These are phyloP conservation scores for Itoplectis maculator DNA, from an alignment of 2,888 invertebrate species.

Conservation along the genomic window DNA sequence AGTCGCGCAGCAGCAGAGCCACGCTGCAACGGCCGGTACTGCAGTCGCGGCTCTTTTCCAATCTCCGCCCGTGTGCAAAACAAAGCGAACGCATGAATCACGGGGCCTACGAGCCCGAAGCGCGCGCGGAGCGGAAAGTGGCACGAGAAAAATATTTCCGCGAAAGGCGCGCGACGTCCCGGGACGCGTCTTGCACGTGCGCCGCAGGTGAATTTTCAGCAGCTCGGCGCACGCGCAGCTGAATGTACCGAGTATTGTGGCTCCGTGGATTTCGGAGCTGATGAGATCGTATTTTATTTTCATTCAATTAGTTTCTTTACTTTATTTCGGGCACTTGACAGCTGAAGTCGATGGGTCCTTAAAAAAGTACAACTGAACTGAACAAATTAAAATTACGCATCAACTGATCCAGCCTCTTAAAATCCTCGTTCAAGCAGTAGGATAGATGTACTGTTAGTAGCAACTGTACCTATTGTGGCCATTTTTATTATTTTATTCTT, in stretches of 20 bases:
- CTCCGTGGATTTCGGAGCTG: too few species aligned
- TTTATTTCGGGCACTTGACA: too few species aligned
- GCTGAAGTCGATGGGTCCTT: too few species aligned
- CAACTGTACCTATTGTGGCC: too few species aligned
- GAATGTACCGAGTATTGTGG: conserved; percentile 5
- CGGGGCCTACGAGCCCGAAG: neutral
- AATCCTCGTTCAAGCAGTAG: too few species aligned
- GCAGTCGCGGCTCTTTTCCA: conserved; percentile 52
- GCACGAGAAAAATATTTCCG: conserved; percentile 12
- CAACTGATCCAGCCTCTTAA: too few species aligned
- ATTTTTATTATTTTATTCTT: too few species aligned
- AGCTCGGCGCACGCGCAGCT: conserved; percentile 4
- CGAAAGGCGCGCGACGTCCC: conserved; percentile 2
- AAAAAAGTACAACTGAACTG: too few species aligned
- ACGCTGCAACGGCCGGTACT: neutral
- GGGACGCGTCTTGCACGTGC: conserved; percentile 38
- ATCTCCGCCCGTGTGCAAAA: conserved; percentile 46
- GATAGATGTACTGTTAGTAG: too few species aligned
- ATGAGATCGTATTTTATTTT: too few species aligned
- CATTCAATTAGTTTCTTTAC: too few species aligned
- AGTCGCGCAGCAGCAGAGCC: neutral
- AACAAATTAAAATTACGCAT: too few species aligned
- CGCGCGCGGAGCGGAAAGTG: neutral
- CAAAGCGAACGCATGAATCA: conserved; percentile 39
- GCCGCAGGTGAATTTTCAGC: conserved; percentile 47